These are phyloP conservation scores for Myiothlypis coronata DNA, from an alignment of 2,797 vertebrate species.

Conservation along the genomic window DNA sequence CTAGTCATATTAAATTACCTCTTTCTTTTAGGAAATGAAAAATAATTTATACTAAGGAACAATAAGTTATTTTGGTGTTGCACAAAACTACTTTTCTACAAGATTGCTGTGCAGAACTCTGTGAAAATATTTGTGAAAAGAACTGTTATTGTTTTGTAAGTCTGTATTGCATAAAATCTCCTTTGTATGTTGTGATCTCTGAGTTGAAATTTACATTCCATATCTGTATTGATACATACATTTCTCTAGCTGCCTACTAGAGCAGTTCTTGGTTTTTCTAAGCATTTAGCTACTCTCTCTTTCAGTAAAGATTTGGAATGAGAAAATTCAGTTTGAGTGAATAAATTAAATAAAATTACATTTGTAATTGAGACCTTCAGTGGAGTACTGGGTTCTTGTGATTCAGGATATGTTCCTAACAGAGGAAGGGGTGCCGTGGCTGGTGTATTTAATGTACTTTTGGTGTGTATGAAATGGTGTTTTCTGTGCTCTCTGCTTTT, in stretches of 20 bases:
- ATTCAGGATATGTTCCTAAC: fast-evolving
- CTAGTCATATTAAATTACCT: conserved; percentile 29
- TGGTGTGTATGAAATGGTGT: neutral
- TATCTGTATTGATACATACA: conserved; percentile 42
- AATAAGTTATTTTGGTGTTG: conserved; percentile 76
- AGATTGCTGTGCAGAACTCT: conserved; percentile 75
- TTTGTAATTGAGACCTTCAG: conserved; percentile 78
- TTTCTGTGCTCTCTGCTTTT: neutral
- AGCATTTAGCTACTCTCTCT: conserved; percentile 53
- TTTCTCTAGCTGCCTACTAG: conserved; percentile 40
- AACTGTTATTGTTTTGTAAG: conserved; percentile 70
- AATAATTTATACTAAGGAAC: conserved; percentile 73
- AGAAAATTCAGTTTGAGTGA: conserved; percentile 78
- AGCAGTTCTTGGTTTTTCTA: conserved; percentile 41
- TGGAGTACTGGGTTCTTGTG: neutral
- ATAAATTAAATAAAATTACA: conserved; percentile 85
- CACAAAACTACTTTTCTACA: conserved; percentile 79
- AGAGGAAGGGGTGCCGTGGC: fast-evolving
- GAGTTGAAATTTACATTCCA: conserved; percentile 62
- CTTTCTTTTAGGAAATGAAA: conserved; percentile 53
- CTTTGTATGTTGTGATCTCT: conserved; percentile 75
- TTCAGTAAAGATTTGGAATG: conserved; percentile 78
- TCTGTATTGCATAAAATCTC: conserved; percentile 75
- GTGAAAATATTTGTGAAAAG: conserved; percentile 77
- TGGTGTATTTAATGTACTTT: neutral